Conservation (phyloP, 2,113 vertebrate genomes). For the Neomonachus schauinslandi region DNA sequence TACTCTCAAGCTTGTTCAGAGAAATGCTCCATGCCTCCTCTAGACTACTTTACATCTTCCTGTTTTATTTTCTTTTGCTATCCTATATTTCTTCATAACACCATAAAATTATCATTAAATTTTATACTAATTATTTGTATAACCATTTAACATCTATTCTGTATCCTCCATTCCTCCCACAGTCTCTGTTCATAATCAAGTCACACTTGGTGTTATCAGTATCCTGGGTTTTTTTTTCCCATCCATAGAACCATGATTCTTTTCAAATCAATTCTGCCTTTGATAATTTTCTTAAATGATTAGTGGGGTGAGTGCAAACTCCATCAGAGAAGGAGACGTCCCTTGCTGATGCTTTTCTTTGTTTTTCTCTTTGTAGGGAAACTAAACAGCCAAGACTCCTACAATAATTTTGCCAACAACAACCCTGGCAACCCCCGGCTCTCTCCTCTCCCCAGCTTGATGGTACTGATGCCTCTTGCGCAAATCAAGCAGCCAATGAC, state of each 20-base stretch:
- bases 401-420: conserved; percentile 98
- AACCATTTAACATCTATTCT: background rate
- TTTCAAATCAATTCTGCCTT: background rate
- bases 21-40: background rate
- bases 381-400: conserved; percentile 96
- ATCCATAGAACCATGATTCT: background rate
- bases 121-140: background rate
- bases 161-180: background rate
- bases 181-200: background rate
- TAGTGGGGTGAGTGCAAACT: background rate
- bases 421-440: conserved; percentile 96
- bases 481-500: conserved; percentile 99
- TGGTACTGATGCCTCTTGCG: conserved; percentile 94
- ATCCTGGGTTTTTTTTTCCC: background rate
- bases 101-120: background rate
- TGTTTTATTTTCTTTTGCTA: background rate
- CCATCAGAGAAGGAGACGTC: background rate
- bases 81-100: background rate
- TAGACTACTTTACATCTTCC: background rate
- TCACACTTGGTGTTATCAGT: background rate
- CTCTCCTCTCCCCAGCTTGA: conserved; percentile 94
- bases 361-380: conserved; percentile 84
- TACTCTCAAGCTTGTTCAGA: background rate
- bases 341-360: conserved; percentile 29
- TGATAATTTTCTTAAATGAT: conserved; percentile 33